Percentiles rank a stretch among this genome's conserved stretches.
phyloP scores from a whole-genome alignment of 2,888 invertebrate species.

The Ichneumoninae sp. region DNA sequence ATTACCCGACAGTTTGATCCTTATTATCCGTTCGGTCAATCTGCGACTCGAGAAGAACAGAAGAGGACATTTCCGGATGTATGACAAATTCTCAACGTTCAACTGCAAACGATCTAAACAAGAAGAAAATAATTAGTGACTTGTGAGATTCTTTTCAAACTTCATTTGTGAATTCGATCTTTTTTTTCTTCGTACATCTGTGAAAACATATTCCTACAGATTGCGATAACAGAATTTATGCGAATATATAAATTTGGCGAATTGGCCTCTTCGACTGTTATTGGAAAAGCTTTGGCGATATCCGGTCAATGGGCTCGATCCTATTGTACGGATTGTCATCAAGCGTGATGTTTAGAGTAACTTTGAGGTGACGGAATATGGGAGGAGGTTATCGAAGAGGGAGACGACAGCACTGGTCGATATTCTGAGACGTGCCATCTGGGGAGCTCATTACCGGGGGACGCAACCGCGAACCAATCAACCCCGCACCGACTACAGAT shows the following conservation, averaged over 20 bases:
- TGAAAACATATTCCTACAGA: too few relatives aligned
- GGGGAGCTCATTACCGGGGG: constrained; percentile 83
- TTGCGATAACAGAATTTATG: too few relatives aligned
- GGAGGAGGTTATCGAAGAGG: constrained; percentile 4
- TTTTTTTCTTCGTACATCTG: neutral
- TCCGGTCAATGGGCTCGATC: neutral
- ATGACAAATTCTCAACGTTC: neutral
- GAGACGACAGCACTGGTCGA: constrained; percentile 69
- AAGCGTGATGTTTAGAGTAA: constrained; percentile 76
- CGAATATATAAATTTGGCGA: too few relatives aligned
- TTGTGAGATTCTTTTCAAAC: neutral
- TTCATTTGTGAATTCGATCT: neutral
- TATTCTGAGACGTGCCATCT: constrained; percentile 83
- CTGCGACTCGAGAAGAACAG: neutral
- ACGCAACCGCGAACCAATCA: constrained; percentile 84
- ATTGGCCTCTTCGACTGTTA: neutral
- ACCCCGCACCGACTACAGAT: constrained; percentile 74
- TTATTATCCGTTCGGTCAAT: neutral
- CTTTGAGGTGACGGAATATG: constrained; percentile 71
- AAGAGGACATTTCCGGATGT: neutral
- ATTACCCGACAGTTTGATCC: constrained; percentile 23
- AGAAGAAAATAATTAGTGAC: neutral
- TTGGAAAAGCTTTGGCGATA: constrained; percentile 15
- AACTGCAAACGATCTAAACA: neutral
- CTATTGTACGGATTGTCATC: constrained; percentile 17